Percentiles rank a stretch among this genome's conserved stretches.
Conservation (phyloP, 2,888 invertebrate species). For the Pollenia labialis region DNA sequence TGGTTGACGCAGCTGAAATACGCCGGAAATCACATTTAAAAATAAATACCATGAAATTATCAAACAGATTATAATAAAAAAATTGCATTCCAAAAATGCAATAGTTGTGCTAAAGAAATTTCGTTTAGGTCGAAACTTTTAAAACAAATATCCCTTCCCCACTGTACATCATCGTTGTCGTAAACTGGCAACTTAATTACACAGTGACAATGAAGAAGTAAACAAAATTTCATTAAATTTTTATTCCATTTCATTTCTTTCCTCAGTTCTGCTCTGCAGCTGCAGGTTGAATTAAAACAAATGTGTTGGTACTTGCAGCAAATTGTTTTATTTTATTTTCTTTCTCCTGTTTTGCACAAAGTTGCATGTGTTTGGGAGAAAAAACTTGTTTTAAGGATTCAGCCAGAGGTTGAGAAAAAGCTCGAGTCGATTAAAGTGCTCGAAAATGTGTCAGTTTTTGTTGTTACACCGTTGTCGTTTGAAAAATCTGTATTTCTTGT, state of each 20-base stretch:
- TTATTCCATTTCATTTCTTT: slow-evolving; percentile 19
- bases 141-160: too few relatives aligned
- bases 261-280: neutral
- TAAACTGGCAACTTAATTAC: slow-evolving; percentile 51
- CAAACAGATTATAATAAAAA: too few relatives aligned
- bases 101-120: too few relatives aligned
- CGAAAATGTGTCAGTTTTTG: slow-evolving; percentile 28
- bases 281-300: slow-evolving; percentile 32
- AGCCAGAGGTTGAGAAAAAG: neutral
- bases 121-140: too few relatives aligned
- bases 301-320: slow-evolving; percentile 18
- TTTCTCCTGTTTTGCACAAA: neutral
- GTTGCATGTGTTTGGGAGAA: neutral
- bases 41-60: too few relatives aligned
- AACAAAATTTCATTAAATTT: slow-evolving; percentile 56
- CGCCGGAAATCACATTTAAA: too few relatives aligned
- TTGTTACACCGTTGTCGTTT: neutral
- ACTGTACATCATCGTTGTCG: neutral
- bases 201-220: slow-evolving; percentile 47
- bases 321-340: slow-evolving; percentile 25
- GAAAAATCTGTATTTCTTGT: neutral
- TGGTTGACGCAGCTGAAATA: too few relatives aligned
- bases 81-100: too few relatives aligned
- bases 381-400: slow-evolving; percentile 1
- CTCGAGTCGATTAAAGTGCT: slow-evolving; percentile 8